A percentile compares a stretch with the other conserved stretches of the same genome.
Conservation (phyloP, 2,797 vertebrate genomes). For the Triplophysa yarkandensis region DNA sequence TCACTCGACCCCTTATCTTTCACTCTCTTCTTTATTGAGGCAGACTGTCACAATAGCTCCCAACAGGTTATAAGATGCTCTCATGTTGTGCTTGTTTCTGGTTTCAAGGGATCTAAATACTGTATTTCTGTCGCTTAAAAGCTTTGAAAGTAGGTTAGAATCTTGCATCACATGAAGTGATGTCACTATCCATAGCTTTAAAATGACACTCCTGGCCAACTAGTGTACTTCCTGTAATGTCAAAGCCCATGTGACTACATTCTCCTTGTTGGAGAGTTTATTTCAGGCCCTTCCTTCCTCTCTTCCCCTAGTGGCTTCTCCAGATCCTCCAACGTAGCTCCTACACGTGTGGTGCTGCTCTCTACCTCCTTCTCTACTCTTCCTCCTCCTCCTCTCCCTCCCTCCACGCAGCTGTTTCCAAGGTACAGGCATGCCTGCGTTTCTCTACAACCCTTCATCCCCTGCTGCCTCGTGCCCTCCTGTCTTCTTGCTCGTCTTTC, state of each 20-base stretch:
- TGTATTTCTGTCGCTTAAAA: conserved; percentile 23
- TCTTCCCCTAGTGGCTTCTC: conserved; percentile 72
- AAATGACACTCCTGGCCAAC: background rate
- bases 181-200: background rate
- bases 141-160: background rate
- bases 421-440: conserved; percentile 74
- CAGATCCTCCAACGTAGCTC: conserved; percentile 74
- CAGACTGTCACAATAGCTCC: conserved; percentile 6
- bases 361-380: conserved; percentile 78
- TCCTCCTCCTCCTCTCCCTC: conserved; percentile 76
- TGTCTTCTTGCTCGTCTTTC: background rate
- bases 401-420: conserved; percentile 74
- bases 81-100: background rate
- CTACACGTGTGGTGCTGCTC: conserved; percentile 77
- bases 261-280: background rate
- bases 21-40: conserved; percentile 2
- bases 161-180: background rate
- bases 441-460: conserved; percentile 8
- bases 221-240: background rate
- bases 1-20: background rate
- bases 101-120: background rate
- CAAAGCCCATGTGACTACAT: background rate
- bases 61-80: background rate
- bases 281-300: conserved; percentile 54
- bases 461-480: background rate